Evolutionary conservation across 2,113 vertebrate genomes (phyloP).

Genomic region (Cyphomyrus plagiostoma): DNA sequence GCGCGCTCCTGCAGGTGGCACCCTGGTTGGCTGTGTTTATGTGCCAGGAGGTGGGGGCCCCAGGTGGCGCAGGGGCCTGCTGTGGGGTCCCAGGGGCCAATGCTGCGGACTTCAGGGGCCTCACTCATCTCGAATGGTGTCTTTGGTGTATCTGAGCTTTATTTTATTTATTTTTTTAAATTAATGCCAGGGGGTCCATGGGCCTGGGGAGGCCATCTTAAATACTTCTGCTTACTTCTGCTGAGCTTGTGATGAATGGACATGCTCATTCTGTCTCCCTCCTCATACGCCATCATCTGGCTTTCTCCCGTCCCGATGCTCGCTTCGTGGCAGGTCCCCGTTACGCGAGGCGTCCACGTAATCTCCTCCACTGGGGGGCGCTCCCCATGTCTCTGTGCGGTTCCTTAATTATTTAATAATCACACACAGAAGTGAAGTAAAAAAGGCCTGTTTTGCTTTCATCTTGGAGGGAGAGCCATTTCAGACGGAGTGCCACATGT

Average conservation of each 20-base stretch:
- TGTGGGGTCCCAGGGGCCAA: constrained; percentile 45
- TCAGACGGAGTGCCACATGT: background rate
- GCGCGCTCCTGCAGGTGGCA: constrained; percentile 48
- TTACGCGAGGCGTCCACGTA: background rate
- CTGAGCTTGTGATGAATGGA: background rate
- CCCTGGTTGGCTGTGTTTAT: constrained; percentile 23
- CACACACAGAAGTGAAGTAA: constrained; percentile 2
- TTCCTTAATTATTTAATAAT: constrained; percentile 23
- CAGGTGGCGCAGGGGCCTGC: constrained; percentile 48
- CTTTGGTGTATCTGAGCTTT: background rate
- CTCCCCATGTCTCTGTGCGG: background rate
- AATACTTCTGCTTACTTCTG: background rate
- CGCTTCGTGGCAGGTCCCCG: background rate
- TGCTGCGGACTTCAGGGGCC: constrained; percentile 47
- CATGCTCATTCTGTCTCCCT: background rate
- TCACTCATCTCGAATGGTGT: constrained; percentile 41
- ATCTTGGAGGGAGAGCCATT: background rate
- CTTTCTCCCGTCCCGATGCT: background rate
- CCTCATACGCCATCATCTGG: background rate
- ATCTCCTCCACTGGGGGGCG: background rate
- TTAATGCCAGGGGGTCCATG: background rate
- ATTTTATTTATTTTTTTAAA: background rate
- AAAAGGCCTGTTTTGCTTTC: constrained; percentile 19
- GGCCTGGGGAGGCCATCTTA: constrained; percentile 25
- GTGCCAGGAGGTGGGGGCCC: constrained; percentile 35